A percentile compares a stretch with the other conserved stretches of the same genome.
Conservation (phyloP, 2,888 invertebrate genomes). For the Keiferia lycopersicella region DNA sequence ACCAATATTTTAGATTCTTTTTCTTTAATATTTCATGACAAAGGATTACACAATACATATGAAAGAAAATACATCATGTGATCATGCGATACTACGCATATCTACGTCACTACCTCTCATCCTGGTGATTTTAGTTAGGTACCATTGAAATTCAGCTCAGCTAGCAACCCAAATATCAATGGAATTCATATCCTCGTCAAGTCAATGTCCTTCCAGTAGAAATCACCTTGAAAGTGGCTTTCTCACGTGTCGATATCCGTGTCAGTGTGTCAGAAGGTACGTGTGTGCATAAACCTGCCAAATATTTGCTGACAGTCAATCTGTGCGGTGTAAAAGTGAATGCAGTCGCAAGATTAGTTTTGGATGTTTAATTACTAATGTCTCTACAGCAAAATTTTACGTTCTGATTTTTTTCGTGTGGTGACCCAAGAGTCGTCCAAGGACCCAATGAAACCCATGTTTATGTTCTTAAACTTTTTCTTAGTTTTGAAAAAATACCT, state of each 20-base stretch:
- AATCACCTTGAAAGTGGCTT: slow-evolving; percentile 31
- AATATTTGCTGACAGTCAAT: slow-evolving; percentile 18
- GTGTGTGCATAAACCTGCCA: slow-evolving; percentile 19
- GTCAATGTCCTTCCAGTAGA: slow-evolving; percentile 22
- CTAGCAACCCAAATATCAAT: slow-evolving; percentile 11
- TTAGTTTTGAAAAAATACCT: no score
- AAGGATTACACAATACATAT: no score
- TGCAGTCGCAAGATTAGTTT: background rate
- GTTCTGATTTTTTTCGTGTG: no score
- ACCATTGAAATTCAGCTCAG: background rate
- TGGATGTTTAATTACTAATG: background rate
- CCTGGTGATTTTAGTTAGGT: no score
- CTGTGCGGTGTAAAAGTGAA: background rate
- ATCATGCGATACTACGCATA: no score
- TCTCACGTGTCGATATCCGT: slow-evolving; percentile 31
- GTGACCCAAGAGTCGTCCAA: no score
- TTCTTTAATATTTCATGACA: no score
- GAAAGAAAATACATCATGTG: no score
- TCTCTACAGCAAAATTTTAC: background rate
- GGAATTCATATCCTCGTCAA: slow-evolving; percentile 20
- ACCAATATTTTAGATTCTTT: no score
- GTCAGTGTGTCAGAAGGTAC: slow-evolving; percentile 31
- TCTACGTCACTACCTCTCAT: no score
- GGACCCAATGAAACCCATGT: no score
- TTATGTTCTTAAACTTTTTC: no score